A percentile compares a stretch with the other conserved stretches of the same genome.
Evolutionary conservation across 2,888 invertebrate species (phyloP).

Genomic region (Erannis defoliaria): DNA sequence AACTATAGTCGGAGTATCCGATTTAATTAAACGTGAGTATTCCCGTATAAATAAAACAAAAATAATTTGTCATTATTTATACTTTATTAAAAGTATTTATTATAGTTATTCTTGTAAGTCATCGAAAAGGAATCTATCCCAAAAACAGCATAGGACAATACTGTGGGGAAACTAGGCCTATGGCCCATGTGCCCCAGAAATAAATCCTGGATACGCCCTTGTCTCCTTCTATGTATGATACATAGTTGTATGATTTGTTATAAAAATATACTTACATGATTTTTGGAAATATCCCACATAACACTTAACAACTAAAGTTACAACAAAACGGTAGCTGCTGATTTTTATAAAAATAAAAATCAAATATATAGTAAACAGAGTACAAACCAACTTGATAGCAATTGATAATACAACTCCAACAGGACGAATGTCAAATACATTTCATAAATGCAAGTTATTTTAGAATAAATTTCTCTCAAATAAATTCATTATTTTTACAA

Average conservation of each 20-base stretch:
- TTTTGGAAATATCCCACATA: slow-evolving; percentile 33
- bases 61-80: too few relatives aligned
- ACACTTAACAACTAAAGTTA: slow-evolving; percentile 38
- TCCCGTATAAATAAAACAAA: too few relatives aligned
- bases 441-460: slow-evolving; percentile 46
- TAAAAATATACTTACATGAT: neutral
- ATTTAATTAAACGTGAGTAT: too few relatives aligned
- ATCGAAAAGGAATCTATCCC: too few relatives aligned
- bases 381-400: slow-evolving; percentile 13
- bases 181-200: too few relatives aligned
- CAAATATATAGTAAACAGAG: slow-evolving; percentile 13
- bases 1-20: too few relatives aligned
- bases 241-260: neutral
- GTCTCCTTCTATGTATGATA: too few relatives aligned
- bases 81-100: too few relatives aligned
- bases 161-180: too few relatives aligned
- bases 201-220: too few relatives aligned
- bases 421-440: slow-evolving; percentile 43
- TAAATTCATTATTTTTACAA: slow-evolving; percentile 48
- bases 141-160: too few relatives aligned
- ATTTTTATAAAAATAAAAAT: slow-evolving; percentile 14
- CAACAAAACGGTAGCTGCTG: slow-evolving; percentile 32
- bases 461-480: slow-evolving; percentile 44
- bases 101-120: too few relatives aligned
- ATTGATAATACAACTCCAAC: slow-evolving; percentile 37